Conservation (phyloP, 2,888 invertebrate species). For the Willowsia nigromaculata region DNA sequence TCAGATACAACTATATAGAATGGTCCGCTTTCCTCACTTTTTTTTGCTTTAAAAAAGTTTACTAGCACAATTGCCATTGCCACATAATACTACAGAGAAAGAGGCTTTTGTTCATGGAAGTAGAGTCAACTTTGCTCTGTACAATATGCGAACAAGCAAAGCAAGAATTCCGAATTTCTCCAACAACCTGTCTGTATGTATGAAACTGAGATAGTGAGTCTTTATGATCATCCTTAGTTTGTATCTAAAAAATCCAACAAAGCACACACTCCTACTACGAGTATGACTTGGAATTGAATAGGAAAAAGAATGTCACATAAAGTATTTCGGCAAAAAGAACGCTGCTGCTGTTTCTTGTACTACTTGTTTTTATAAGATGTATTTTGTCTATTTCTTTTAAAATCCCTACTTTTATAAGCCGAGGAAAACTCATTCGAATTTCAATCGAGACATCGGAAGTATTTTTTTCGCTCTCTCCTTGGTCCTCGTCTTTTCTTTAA, state of each 20-base stretch:
- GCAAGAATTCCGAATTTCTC: slow-evolving; percentile 5
- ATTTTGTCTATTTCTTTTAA: background rate
- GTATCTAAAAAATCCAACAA: background rate
- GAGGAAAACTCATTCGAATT: background rate
- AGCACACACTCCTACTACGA: background rate
- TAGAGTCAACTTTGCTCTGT: background rate
- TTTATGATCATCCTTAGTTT: background rate
- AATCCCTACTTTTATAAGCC: too few relatives aligned
- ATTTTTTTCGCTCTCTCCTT: background rate
- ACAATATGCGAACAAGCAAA: background rate
- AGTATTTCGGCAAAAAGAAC: slow-evolving; percentile 28
- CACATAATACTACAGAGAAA: background rate
- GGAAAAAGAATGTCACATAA: slow-evolving; percentile 11
- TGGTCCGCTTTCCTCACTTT: slow-evolving; percentile 29
- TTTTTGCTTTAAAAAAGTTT: slow-evolving; percentile 20
- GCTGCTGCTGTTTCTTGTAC: background rate
- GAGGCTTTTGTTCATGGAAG: background rate
- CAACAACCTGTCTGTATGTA: background rate
- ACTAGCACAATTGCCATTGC: slow-evolving; percentile 9
- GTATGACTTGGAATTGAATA: slow-evolving; percentile 1
- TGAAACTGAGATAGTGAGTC: background rate
- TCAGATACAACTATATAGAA: slow-evolving; percentile 24
- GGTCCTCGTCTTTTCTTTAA: background rate
- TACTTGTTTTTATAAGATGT: background rate
- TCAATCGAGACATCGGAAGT: background rate